Conservation (phyloP, 2,888 invertebrate species). For the Lasioglossum leucozonium region DNA sequence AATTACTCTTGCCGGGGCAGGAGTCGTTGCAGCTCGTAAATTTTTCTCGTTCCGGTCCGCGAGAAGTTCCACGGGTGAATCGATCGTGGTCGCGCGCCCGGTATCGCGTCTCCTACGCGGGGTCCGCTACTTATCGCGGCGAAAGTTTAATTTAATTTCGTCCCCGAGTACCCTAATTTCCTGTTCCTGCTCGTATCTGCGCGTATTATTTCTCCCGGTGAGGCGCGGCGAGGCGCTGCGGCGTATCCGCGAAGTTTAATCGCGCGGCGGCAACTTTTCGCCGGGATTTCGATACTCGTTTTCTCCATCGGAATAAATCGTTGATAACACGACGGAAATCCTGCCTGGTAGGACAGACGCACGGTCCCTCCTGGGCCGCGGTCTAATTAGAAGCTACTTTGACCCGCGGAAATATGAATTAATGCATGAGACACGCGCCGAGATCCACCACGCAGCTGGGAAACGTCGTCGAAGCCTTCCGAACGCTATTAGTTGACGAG, state of each 20-base stretch:
- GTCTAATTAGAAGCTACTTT: conserved; percentile 12
- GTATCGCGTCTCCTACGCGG: background rate
- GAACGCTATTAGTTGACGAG: background rate
- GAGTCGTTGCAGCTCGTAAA: conserved; percentile 19
- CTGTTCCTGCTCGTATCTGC: conserved; percentile 64
- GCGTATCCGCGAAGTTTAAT: conserved; percentile 77
- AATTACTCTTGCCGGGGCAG: background rate
- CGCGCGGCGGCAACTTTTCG: conserved; percentile 65
- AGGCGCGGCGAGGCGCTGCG: no score
- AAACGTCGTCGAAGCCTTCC: background rate
- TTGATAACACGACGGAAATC: background rate
- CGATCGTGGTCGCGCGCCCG: conserved; percentile 46
- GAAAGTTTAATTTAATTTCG: conserved; percentile 79
- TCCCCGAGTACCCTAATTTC: conserved; percentile 72
- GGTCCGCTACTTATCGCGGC: conserved; percentile 71
- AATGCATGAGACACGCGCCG: background rate
- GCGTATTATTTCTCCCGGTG: conserved; percentile 76
- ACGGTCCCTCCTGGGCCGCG: no score
- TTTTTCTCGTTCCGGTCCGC: conserved; percentile 42
- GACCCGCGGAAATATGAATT: background rate
- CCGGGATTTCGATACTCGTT: conserved; percentile 49
- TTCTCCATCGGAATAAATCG: conserved; percentile 25
- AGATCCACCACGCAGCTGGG: background rate
- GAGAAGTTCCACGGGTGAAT: conserved; percentile 25
- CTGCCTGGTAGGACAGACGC: background rate